These are phyloP conservation scores for Eudyptes chrysolophus DNA, from an alignment of 2,113 vertebrate species.

Conservation along the genomic window DNA sequence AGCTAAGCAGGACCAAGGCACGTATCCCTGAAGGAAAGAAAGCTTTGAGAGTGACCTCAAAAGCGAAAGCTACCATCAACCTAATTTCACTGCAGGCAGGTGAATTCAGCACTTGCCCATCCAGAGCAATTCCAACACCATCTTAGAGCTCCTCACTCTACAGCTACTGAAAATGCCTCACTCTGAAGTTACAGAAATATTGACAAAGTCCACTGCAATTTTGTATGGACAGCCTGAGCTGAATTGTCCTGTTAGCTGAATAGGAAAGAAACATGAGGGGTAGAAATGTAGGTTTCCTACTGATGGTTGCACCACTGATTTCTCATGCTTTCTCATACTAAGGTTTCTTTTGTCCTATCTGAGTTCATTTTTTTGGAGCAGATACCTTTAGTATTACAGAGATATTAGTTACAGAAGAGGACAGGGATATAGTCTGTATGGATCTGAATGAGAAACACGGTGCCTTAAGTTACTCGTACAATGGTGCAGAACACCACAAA, in stretches of 20 bases:
- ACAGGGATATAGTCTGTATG: background rate
- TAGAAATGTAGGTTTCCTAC: background rate
- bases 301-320: background rate
- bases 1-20: background rate
- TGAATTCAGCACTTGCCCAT: background rate
- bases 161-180: background rate
- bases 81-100: background rate
- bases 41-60: background rate
- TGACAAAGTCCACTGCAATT: background rate
- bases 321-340: background rate
- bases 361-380: background rate
- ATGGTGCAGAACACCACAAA: background rate
- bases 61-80: background rate
- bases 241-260: background rate
- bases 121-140: background rate
- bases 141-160: background rate
- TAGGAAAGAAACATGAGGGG: rapidly evolving
- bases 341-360: background rate
- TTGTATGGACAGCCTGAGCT: background rate
- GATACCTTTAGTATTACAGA: background rate
- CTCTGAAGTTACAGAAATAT: background rate
- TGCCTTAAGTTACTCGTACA: background rate
- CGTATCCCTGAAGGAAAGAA: background rate
- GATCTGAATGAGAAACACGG: background rate
- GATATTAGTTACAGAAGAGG: background rate